These are phyloP conservation scores for Thinocorus orbignyianus DNA, from an alignment of 2,113 vertebrate genomes.

Conservation along the genomic window DNA sequence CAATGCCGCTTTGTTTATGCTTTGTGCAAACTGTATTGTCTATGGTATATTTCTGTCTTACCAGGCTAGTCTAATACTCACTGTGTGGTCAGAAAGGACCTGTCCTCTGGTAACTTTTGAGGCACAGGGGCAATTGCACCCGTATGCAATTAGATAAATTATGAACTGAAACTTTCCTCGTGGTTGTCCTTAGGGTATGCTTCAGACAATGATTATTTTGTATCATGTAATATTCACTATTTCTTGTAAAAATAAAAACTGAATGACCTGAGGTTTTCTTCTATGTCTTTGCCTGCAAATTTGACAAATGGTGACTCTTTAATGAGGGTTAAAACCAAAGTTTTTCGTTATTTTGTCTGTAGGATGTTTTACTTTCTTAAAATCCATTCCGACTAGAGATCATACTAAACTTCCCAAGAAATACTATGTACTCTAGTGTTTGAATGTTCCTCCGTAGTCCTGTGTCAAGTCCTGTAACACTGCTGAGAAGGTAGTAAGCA, in stretches of 20 bases:
- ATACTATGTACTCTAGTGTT: rapidly evolving
- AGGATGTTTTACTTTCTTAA: neutral
- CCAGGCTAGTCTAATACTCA: neutral
- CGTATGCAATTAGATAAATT: neutral
- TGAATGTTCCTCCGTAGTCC: neutral
- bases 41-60: neutral
- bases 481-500: rapidly evolving
- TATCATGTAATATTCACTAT: neutral
- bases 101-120: neutral
- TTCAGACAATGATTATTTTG: neutral
- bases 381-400: neutral
- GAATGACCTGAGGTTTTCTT: neutral
- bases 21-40: neutral
- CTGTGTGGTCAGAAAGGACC: neutral
- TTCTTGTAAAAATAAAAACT: neutral
- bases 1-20: neutral
- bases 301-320: neutral
- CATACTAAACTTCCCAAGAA: neutral
- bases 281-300: neutral
- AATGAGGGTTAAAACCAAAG: neutral
- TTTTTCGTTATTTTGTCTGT: neutral
- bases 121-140: neutral
- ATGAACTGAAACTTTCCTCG: neutral
- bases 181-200: neutral
- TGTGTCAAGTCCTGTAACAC: neutral